A percentile compares a stretch with the other conserved stretches of the same genome.
Conservation (phyloP, 2,888 invertebrate species). For the Coelinius sp. region DNA sequence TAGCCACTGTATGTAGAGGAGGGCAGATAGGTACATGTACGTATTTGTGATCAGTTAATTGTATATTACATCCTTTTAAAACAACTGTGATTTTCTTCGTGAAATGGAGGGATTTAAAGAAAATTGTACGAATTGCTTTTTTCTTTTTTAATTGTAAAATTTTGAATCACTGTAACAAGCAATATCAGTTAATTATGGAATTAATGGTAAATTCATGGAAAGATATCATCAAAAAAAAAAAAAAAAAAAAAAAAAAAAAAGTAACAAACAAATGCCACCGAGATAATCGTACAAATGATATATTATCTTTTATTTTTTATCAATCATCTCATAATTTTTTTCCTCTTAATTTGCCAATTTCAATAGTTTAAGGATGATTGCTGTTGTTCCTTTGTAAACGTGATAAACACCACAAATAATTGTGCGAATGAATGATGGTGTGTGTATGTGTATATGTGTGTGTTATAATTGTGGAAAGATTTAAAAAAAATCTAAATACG, state of each 20-base stretch:
- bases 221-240: background rate
- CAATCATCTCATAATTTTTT: background rate
- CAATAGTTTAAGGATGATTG: constrained; percentile 13
- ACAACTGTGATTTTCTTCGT: constrained; percentile 65
- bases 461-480: constrained; percentile 21
- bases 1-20: constrained; percentile 38
- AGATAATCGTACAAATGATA: constrained; percentile 30
- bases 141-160: background rate
- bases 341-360: constrained; percentile 7
- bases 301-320: constrained; percentile 15
- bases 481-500: constrained; percentile 26
- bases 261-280: constrained; percentile 18
- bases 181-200: background rate
- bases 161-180: background rate
- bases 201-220: background rate
- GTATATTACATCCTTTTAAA: constrained; percentile 47
- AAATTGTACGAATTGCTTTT: too few species aligned
- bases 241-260: too few species aligned
- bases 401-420: constrained; percentile 10
- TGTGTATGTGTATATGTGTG: background rate
- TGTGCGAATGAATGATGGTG: constrained; percentile 6
- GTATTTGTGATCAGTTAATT: constrained; percentile 42
- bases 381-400: constrained; percentile 1
- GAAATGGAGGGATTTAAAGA: constrained; percentile 10
- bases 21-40: constrained; percentile 36